These are phyloP conservation scores for Scolopax mira DNA, from an alignment of 2,113 vertebrate genomes.

Conservation along the genomic window DNA sequence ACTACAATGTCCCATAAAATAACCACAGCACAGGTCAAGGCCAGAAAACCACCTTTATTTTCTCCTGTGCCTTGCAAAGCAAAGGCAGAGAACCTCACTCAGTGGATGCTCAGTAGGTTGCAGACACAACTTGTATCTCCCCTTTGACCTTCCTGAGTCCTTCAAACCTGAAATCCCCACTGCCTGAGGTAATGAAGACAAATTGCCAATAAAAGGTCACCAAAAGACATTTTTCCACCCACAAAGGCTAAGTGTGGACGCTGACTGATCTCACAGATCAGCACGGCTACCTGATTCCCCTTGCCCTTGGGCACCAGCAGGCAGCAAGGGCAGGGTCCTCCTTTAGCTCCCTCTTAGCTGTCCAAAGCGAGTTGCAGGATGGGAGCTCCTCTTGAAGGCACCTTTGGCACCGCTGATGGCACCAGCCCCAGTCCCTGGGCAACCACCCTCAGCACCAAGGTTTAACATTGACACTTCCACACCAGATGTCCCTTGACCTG, in stretches of 20 bases:
- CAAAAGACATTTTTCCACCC: not conserved
- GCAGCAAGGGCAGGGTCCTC: not conserved
- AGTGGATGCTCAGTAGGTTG: not conserved
- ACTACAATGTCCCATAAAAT: not conserved
- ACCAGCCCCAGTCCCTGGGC: fast-evolving
- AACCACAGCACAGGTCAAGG: not conserved
- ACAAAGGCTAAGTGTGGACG: not conserved
- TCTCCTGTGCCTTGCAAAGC: not conserved
- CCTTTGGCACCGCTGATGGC: fast-evolving
- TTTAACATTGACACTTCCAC: not conserved
- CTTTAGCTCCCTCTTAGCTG: not conserved
- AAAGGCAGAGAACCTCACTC: not conserved
- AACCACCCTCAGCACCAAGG: not conserved
- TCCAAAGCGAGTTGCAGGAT: not conserved
- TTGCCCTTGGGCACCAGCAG: not conserved
- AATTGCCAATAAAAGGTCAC: not conserved
- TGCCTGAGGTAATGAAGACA: not conserved
- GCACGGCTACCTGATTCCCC: fast-evolving
- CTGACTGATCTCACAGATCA: not conserved
- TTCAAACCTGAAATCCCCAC: not conserved
- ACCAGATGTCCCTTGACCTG: not conserved
- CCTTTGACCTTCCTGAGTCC: not conserved
- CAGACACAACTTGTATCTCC: not conserved
- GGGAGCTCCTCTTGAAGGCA: not conserved
- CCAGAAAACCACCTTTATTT: not conserved